Base-by-base conservation (phyloP, 2,113 vertebrate species). In the Kryptolebias marmoratus region DNA sequence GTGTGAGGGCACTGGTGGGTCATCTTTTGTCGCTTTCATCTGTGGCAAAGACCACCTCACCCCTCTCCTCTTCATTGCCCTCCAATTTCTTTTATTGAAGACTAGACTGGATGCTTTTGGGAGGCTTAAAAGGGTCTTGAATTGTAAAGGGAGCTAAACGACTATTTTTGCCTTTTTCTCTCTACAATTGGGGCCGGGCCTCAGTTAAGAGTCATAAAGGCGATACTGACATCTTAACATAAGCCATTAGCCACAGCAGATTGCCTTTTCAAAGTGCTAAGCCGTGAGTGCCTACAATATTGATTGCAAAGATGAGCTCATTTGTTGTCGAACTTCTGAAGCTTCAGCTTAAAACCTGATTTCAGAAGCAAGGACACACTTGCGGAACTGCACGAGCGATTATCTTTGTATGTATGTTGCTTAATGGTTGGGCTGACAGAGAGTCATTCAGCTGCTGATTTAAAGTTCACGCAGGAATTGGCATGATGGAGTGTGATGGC, bases 71-170 rank as follows among this genome's bases (percentile, higher is more conserved):
- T 54, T 71, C 48, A 72, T 36, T 65, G 3, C 2, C 13, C 57
- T 73, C 44, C 55, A 44, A 16, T 36, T 65, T 64, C 58, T 68
- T 75, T 85, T 44, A 63, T 36, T 71, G 65, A 85, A 83, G 44
- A 79, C 54, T 73, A 47, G 39, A n/a, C 65, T 77, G 50, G 30
- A 10, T 71, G 57, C 48, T 74, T 81, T 77, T 60, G 75, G 82
- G 68, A 80, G 77, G 88, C 90, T 90, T 91, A 89, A 60, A 75
- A 32, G 15, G 62, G 55, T 31, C 66, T 68, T 74, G 81, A 89
- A 77, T 73, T 79, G 78, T 85, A 74, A 77, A 75, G 31, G 30
- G 70, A 79, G 73, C 71, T 80, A 77, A 81, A 70, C 77, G 77
- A 80, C 68, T 55, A 55, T 75, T 78, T 62, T 52, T 53, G 75